These are phyloP conservation scores for Bombus turneri DNA, from an alignment of 1,140 invertebrate genomes.

Conservation along the genomic window DNA sequence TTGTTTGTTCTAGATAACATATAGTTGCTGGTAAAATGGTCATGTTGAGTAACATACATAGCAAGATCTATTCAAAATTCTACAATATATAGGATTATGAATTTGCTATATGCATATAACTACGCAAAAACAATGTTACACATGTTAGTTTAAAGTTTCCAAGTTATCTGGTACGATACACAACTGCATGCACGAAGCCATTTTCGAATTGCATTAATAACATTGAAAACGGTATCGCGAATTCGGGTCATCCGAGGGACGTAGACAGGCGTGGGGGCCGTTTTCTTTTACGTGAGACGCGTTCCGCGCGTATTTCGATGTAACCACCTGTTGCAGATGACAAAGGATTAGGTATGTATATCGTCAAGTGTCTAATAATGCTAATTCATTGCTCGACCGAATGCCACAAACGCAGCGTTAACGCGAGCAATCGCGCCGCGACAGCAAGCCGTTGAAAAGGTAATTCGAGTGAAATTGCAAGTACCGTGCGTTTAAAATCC, in stretches of 20 bases:
- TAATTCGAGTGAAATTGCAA: slow-evolving; percentile 44
- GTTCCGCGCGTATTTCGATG: slow-evolving; percentile 55
- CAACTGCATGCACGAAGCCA: too few relatives aligned
- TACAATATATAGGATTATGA: neutral
- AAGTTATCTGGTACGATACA: neutral
- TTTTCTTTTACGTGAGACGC: slow-evolving; percentile 61
- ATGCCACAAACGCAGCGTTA: slow-evolving; percentile 54
- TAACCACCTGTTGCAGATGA: slow-evolving; percentile 70
- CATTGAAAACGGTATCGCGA: neutral
- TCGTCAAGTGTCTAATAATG: slow-evolving; percentile 67
- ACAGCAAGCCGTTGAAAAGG: slow-evolving; percentile 18
- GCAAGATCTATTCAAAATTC: neutral
- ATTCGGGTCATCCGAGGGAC: neutral
- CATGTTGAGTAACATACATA: neutral
- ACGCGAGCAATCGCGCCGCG: slow-evolving; percentile 40
- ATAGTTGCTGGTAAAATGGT: too few relatives aligned
- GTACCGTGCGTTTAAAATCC: slow-evolving; percentile 28
- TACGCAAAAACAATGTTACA: neutral
- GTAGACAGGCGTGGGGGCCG: neutral
- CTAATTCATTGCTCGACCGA: slow-evolving; percentile 62
- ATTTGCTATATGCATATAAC: neutral
- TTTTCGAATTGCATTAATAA: neutral
- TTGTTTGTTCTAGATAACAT: neutral
- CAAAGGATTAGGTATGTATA: slow-evolving; percentile 67
- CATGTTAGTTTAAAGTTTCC: neutral